Evolutionary conservation across 1,140 invertebrate genomes (phyloP), one percentile per base, ranked within the genome.

Genomic region (Drosophila prosaltans): DNA sequence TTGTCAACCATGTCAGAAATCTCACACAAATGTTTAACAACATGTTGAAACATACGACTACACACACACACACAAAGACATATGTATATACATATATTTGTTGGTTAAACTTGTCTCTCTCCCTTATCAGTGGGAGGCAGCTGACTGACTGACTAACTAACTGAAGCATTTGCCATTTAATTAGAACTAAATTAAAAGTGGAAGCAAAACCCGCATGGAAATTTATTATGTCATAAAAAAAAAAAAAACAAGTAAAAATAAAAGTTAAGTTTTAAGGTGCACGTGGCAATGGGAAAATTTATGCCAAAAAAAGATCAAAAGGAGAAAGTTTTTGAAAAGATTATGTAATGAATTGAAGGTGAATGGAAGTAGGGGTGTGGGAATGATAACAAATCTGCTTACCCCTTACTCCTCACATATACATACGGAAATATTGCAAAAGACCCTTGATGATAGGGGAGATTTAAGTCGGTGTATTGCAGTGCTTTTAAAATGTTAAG

Each of bases 1-100:
- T 65, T 85, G 70, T 81, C 55, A 70, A 61, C 40, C 78, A 75
- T 81, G 79, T 88, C 75, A 75, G 39, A 36, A 65, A 62, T 48
- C 54, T 57, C 28, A 68, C 61, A 72, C 65, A 78, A 77, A 76
- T 77, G 73, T 77, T 67, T 36, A 43, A 43, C 24, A 69, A 60
- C 51, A 76, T 45, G 61, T 65, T 72, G 65, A 65, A 60, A 55
- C 70, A 45, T 51, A 9, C 32, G 32, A 36, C 32, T 36, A 36
- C 32, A 36, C 6, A 36, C 32, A 62, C 61, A 43, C 81, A 78
- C 69, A 40, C 10, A 11, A 2, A 48, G 21, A 43, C 54, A 45
- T 55, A 7, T 8, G 24, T 24, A 43, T 55, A 45, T 65, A 40
- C 21, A 55, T 45, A 40, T 75, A 48, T 65, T 73, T 58, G 30